phyloP scores from a whole-genome alignment of 2,113 vertebrate species.

The Halcyon malimbica region DNA sequence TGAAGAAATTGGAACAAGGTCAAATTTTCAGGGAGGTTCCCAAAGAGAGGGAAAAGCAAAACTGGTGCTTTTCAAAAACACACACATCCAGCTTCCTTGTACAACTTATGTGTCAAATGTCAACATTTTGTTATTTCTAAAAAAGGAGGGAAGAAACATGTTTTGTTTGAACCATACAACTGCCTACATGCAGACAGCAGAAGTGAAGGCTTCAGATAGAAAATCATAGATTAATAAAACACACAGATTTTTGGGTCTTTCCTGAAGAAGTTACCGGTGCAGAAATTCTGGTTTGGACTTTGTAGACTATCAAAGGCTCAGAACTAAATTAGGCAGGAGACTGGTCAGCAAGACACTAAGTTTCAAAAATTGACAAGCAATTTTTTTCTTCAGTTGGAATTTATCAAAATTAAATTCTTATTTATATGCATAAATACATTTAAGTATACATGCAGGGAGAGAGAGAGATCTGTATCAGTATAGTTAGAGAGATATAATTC shows the following conservation, averaged over 20 bases:
- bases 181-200: neutral
- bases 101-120: slow-evolving; percentile 22
- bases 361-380: neutral
- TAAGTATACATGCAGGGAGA: neutral
- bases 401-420: neutral
- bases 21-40: slow-evolving; percentile 45
- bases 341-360: neutral
- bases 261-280: neutral
- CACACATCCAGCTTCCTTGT: neutral
- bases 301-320: neutral
- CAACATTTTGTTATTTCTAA: slow-evolving; percentile 38
- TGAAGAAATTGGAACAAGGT: slow-evolving; percentile 47
- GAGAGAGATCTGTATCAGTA: neutral
- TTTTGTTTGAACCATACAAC: neutral
- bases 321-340: neutral
- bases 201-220: neutral
- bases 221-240: neutral
- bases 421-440: neutral
- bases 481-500: neutral
- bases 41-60: slow-evolving; percentile 30
- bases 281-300: neutral
- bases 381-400: neutral
- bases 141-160: neutral
- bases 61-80: slow-evolving; percentile 10
- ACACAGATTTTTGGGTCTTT: neutral